Evolutionary conservation across 2,113 vertebrate species (phyloP), one percentile per base, ranked within the genome.

Genomic region (Etheostoma spectabile): DNA sequence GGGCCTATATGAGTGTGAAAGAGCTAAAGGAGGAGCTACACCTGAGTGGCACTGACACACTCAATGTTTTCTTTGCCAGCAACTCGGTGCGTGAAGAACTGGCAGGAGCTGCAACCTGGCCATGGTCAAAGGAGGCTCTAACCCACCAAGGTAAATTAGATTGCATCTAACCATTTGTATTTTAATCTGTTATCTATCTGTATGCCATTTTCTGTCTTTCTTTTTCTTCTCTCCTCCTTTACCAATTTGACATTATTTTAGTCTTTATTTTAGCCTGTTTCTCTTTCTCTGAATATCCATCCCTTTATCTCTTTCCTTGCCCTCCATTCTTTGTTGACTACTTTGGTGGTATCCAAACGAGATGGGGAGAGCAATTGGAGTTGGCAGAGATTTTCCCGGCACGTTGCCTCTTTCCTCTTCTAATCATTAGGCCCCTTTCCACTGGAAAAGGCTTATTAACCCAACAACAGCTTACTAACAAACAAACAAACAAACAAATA

Each of bases 21-120:
- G 98, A 99, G 84, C 93, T 99, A 49, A 99, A 98, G 91, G 97
- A 99, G 75, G 83, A 93, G 2, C 93, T 99, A 57, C 95, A 96
- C 55, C 94, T 99, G 92, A 98, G 97, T 87, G 94, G 96, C 63
- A 94, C 94, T 6, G 96, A 98, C 71, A 97, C 95, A 55, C 97
- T 99, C 89, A 99, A 99, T 0, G 94, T 99, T 83, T 99, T 98
- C 90, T 99, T 99, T 1, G 98, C 98, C 90, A 95, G 92, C 84
- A 98, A 95, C 83, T 99, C 98, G 0, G 95, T 96, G 24, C 93
- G 96, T 30, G 97, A 99, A 79, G 97, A 98, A 67, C 90, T 99
- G 86, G 98, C 97, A 49, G 98, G 98, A 79, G 95, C 97, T 70
- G 98, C 98, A 42, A 99, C 97, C 46, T 99, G 98, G 98, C 98